Evolutionary conservation across 2,888 invertebrate species (phyloP).

Genomic region (Nomada ferruginata): DNA sequence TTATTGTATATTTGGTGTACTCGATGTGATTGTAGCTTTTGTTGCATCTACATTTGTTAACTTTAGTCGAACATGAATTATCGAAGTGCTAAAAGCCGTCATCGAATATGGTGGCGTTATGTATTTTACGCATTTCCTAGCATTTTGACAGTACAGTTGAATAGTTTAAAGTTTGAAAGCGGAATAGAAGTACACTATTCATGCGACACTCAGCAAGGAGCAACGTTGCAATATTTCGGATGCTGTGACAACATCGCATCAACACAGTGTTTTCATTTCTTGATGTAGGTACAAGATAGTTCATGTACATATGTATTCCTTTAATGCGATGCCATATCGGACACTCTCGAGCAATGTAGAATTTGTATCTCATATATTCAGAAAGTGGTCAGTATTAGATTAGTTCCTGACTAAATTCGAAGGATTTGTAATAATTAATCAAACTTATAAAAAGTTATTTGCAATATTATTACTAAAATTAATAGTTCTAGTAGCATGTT

Average conservation of each 20-base stretch:
- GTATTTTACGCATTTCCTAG: slow-evolving; percentile 1
- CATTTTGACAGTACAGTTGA: slow-evolving; percentile 6
- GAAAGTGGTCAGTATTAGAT: not conserved
- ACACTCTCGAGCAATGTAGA: not conserved
- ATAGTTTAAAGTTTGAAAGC: slow-evolving; percentile 8
- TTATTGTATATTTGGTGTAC: not conserved
- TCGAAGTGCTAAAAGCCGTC: slow-evolving; percentile 5
- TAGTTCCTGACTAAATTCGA: not conserved
- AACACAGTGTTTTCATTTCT: slow-evolving; percentile 34
- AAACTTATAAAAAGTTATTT: too few species aligned
- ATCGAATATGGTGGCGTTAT: not conserved
- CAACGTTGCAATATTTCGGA: slow-evolving; percentile 60
- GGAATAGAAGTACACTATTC: slow-evolving; percentile 45
- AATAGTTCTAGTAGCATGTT: too few species aligned
- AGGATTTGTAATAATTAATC: not conserved
- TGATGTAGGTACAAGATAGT: slow-evolving; percentile 23
- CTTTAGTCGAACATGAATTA: not conserved
- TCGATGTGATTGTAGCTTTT: slow-evolving; percentile 3
- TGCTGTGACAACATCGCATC: slow-evolving; percentile 56
- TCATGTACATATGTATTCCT: not conserved
- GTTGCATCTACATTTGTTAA: not conserved
- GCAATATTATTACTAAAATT: too few species aligned
- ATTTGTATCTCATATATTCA: not conserved
- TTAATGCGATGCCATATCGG: not conserved
- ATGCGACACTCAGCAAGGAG: slow-evolving; percentile 38